These are phyloP conservation scores for Boulengeromyrus knoepffleri DNA, from an alignment of 2,113 vertebrate genomes.

Conservation along the genomic window DNA sequence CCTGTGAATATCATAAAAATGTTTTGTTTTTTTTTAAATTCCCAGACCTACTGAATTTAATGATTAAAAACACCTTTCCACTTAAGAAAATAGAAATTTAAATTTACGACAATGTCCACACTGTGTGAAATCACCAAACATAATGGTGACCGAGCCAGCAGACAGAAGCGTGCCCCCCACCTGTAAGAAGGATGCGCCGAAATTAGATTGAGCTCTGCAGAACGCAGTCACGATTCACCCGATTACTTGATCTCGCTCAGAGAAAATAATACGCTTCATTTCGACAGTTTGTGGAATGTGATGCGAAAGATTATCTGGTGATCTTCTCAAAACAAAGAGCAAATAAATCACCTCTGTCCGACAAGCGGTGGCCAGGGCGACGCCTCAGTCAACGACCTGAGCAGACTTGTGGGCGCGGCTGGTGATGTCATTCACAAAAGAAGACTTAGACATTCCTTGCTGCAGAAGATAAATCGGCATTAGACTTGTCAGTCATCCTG, in stretches of 20 bases:
- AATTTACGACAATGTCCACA: background rate
- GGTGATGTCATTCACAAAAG: slow-evolving; percentile 50
- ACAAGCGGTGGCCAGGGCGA: background rate
- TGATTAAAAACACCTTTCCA: background rate
- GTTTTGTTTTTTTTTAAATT: background rate
- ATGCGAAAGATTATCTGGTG: background rate
- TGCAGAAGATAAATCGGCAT: slow-evolving; percentile 40
- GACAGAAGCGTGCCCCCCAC: background rate
- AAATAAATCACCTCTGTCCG: background rate
- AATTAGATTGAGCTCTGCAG: background rate
- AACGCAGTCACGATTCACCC: background rate
- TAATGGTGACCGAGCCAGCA: background rate
- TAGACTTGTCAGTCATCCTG: background rate
- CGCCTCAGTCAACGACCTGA: slow-evolving; percentile 34
- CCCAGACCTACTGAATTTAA: background rate
- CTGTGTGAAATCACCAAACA: background rate
- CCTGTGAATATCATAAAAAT: background rate
- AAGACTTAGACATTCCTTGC: slow-evolving; percentile 69
- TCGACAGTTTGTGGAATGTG: background rate
- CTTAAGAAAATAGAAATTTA: background rate
- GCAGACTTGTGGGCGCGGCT: slow-evolving; percentile 15
- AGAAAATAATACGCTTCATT: background rate
- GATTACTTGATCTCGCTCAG: background rate
- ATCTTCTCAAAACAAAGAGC: background rate
- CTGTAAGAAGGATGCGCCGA: background rate